A percentile compares a stretch with the other conserved stretches of the same genome.
Evolutionary conservation across 2,797 vertebrate species (phyloP).

Genomic region (Rousettus madagascariensis): DNA sequence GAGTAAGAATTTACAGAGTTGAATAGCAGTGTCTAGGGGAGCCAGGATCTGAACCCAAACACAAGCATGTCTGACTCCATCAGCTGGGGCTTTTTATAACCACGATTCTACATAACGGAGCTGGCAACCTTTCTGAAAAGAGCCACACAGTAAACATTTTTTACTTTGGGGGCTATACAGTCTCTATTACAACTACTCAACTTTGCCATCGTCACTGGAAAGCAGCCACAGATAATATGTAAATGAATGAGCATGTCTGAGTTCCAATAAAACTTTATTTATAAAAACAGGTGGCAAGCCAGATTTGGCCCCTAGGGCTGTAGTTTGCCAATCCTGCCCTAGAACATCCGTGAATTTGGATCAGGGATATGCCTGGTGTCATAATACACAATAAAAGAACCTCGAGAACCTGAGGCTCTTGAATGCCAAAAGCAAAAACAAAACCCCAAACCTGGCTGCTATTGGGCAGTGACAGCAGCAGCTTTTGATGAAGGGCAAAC

Average conservation of each 20-base stretch:
- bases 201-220: not conserved
- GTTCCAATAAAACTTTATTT: not conserved
- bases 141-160: not conserved
- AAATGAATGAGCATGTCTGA: not conserved
- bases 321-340: not conserved
- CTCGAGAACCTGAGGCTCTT: not conserved
- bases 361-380: not conserved
- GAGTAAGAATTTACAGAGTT: no score
- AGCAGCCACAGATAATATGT: not conserved
- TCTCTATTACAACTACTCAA: not conserved
- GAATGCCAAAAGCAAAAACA: not conserved
- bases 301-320: not conserved
- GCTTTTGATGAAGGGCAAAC: not conserved
- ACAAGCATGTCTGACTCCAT: not conserved
- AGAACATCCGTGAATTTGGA: not conserved
- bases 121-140: not conserved
- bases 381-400: not conserved
- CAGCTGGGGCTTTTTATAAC: accelerated
- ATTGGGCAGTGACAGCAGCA: not conserved
- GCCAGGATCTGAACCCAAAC: not conserved
- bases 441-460: not conserved
- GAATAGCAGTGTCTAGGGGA: not conserved
- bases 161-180: not conserved
- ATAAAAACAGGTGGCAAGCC: not conserved
- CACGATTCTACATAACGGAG: not conserved